Evolutionary conservation across 2,888 invertebrate species (phyloP), one percentile per base, ranked within the genome.

Genomic region (Rhagophthalmus giganteus): DNA sequence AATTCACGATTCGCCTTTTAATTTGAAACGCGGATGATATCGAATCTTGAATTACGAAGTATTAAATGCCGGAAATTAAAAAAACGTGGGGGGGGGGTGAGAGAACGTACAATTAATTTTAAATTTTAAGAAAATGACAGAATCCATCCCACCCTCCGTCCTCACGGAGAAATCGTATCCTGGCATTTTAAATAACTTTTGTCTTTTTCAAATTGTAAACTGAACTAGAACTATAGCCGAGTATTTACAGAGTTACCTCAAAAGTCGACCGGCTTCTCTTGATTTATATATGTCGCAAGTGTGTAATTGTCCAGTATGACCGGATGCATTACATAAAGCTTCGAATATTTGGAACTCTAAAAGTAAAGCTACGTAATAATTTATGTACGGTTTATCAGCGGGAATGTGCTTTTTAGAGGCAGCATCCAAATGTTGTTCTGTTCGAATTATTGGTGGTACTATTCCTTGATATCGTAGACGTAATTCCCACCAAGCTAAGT

Each of bases 281-380:
- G 89, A 90, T 64, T 87, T 75, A 68, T 91, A 90, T 16, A 93
- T 79, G 69, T 92, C 90, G 64, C 93, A 94, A 25, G 84, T 84
- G 66, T 93, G 86, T 38, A 93, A 75, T 8, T 88, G 87, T 0
- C 86, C 87, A 0, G 73, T 68, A 62, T 90, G 86, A 0, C 87
- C 87, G 0, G 90, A 80, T 1, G 82, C 87, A 1, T 77, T 70
- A 67, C 93, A 94, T 47, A 93, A 76, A 26, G 87, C 83, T 61
- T 89, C 84, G 69, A 86, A 88, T 38, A 94, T 81, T 77, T 93
- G 93, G 76, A 93, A 94, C 76, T 94, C 90, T 45, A 93, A 74
- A 2, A 93, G 78, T 10, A 87, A 82, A 0, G 88, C 87, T 1
- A 93, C 83, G 70, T 92, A 93, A 72, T 93, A 93, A 68, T 90